Evolutionary conservation across 2,113 vertebrate species (phyloP), one percentile per base, ranked within the genome.

Genomic region (Esox niger): DNA sequence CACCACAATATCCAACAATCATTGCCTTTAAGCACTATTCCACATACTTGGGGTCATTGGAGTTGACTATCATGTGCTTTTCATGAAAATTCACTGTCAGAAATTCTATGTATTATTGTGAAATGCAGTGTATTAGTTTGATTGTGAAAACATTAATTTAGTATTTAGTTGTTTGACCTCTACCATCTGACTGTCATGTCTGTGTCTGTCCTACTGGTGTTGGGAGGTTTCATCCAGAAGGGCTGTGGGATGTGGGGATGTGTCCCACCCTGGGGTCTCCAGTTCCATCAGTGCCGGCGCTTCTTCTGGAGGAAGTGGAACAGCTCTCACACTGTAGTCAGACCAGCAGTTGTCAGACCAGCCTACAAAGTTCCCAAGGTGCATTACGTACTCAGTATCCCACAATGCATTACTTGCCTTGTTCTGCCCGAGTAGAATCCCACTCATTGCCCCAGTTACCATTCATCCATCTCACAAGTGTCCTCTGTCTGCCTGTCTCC

Each of bases 221-320:
- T 85, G 25, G 35, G 52, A 35, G 54, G 61, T 73, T 80, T 85
- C 64, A 69, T 88, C 13, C 66, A 3, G 47, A 81, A 77, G 46
- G 55, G 43, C 54, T 56, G 52, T 46, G 66, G 26, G 67, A 15
- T 74, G 2, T 72, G 43, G 38, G 55, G 30, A 7, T 27, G 21
- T 25, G 52, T 71, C 33, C 55, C 64, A 2, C 32, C 80, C 17
- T 54, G 72, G 56, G 25, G 47, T 7, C 59, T 38, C 38, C 68
- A 64, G 29, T 71, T 64, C 74, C 85, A 82, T 31, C 86, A 84
- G 38, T 73, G 38, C 66, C 83, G 87, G 0, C 27, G n/a, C 61
- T 92, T 89, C 73, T 92, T 92, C 84, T 92, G 91, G 91, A 83
- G 65, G 69, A 91, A 87, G 57, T 79, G 83, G 86, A 82, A 68